Evolutionary conservation across 1,140 invertebrate genomes (phyloP).

Genomic region (Probaryconus sp.): DNA sequence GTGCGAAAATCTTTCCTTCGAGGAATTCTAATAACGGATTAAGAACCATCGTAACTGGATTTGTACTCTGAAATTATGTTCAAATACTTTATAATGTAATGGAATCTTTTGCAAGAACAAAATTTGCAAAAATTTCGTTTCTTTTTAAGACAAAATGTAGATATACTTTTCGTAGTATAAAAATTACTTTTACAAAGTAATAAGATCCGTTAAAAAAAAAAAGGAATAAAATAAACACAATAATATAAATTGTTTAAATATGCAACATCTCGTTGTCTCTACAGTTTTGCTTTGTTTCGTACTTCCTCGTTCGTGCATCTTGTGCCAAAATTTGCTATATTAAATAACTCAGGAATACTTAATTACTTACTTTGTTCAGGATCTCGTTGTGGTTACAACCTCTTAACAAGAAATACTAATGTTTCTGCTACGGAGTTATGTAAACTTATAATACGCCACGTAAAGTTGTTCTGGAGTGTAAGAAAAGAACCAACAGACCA

Average conservation of each 20-base stretch:
- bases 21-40: slow-evolving; percentile 30
- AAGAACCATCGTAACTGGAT: slow-evolving; percentile 20
- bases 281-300: no score
- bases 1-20: slow-evolving; percentile 39
- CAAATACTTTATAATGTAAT: no score
- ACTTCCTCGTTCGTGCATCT: background rate
- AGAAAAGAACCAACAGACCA: slow-evolving; percentile 29
- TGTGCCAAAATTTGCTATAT: slow-evolving; percentile 19
- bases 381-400: slow-evolving; percentile 58
- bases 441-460: slow-evolving; percentile 47
- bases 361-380: slow-evolving; percentile 50
- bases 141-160: no score
- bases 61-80: slow-evolving; percentile 6
- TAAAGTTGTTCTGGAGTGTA: slow-evolving; percentile 41
- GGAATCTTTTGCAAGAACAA: background rate
- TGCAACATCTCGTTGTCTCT: no score
- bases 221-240: no score
- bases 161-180: no score
- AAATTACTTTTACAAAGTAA: no score
- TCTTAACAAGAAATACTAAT: slow-evolving; percentile 57
- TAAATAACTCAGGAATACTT: slow-evolving; percentile 50
- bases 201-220: no score
- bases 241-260: no score
- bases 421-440: slow-evolving; percentile 56
- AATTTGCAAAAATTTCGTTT: no score